These are phyloP conservation scores for Hetaerina americana DNA, from an alignment of 1,140 invertebrate species.

Conservation along the genomic window DNA sequence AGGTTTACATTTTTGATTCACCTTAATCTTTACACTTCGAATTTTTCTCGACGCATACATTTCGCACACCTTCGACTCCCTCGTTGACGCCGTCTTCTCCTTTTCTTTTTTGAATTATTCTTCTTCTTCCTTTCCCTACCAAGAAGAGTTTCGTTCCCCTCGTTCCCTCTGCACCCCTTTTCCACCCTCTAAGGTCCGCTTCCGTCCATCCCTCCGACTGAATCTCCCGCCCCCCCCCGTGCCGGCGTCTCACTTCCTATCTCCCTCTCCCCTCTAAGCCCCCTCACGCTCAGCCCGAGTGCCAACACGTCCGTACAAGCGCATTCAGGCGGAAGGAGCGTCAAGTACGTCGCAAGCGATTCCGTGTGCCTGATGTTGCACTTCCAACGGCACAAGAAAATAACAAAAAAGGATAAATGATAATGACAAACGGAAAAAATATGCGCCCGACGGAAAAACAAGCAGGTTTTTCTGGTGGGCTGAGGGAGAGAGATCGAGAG, in stretches of 20 bases:
- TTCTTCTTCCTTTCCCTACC: too few relatives aligned
- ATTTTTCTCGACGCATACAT: too few relatives aligned
- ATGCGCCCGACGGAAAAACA: neutral
- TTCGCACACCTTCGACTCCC: too few relatives aligned
- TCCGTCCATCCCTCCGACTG: neutral
- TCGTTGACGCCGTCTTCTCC: too few relatives aligned
- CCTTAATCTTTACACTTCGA: too few relatives aligned
- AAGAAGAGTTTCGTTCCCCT: too few relatives aligned
- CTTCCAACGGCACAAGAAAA: neutral
- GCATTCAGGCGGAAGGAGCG: neutral
- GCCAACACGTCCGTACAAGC: neutral
- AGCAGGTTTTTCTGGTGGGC: neutral
- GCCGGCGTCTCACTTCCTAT: neutral
- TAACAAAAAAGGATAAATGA: neutral
- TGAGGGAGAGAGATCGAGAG: neutral
- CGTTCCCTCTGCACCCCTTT: neutral
- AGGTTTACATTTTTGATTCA: too few relatives aligned
- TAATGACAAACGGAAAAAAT: too few relatives aligned
- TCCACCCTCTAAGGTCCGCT: neutral
- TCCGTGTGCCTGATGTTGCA: neutral
- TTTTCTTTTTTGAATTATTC: too few relatives aligned
- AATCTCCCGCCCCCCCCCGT: neutral
- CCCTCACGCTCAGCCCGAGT: too few relatives aligned
- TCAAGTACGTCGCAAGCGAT: neutral
- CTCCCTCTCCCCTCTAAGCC: neutral